These are phyloP conservation scores for Drosophila paulistorum DNA, from an alignment of 1,140 invertebrate genomes.

Conservation along the genomic window DNA sequence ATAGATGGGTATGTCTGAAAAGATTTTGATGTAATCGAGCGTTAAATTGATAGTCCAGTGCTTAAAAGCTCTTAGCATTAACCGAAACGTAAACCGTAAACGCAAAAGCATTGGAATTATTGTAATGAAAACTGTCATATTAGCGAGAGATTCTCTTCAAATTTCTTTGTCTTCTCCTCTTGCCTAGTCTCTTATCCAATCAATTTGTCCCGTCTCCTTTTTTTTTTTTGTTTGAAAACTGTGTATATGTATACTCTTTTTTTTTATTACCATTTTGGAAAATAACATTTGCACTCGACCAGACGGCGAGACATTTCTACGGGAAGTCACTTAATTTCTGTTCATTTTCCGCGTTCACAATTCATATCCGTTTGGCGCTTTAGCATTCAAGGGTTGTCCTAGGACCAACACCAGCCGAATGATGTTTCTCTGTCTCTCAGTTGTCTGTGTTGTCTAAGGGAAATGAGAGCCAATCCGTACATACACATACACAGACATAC, in stretches of 20 bases:
- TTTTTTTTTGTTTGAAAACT: background rate
- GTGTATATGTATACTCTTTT: background rate
- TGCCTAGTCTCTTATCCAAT: background rate
- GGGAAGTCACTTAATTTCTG: conserved; percentile 77
- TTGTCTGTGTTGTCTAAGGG: conserved; percentile 30
- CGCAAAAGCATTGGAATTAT: background rate
- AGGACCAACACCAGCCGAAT: conserved; percentile 2
- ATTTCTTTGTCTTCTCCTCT: background rate
- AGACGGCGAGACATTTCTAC: conserved; percentile 78
- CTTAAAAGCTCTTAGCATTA: conserved; percentile 14
- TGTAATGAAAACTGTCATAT: conserved; percentile 10
- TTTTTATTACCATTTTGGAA: conserved; percentile 40
- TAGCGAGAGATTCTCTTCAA: conserved; percentile 3
- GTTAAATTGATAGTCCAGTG: conserved; percentile 18
- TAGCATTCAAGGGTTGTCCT: conserved; percentile 46
- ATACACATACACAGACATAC: background rate
- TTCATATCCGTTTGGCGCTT: conserved; percentile 69
- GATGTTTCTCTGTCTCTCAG: conserved; percentile 19
- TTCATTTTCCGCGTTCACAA: conserved; percentile 75
- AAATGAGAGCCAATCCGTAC: conserved; percentile 37
- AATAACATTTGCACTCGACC: conserved; percentile 64
- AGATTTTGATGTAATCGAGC: conserved; percentile 12
- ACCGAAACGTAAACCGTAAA: conserved; percentile 5
- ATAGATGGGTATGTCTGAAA: background rate
- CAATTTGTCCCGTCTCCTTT: background rate